phyloP scores from a whole-genome alignment of 2,797 vertebrate genomes.

The Arvicola amphibius region DNA sequence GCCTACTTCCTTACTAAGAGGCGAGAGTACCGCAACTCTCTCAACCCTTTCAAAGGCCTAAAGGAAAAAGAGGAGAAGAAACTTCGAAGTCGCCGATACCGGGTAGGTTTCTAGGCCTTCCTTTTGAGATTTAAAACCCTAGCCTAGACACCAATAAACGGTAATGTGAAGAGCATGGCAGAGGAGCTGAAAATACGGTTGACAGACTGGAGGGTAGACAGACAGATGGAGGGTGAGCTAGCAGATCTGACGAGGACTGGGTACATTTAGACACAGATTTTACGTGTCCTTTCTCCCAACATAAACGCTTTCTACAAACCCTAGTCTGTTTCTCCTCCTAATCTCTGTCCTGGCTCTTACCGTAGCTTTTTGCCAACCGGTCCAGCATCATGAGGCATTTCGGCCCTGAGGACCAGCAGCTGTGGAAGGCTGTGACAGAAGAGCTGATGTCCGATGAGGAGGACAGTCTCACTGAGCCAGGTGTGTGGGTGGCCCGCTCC shows the following conservation, averaged over 20 bases:
- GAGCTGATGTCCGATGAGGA: constrained; percentile 88
- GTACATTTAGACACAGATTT: neutral
- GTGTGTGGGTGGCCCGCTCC: constrained; percentile 87
- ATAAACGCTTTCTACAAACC: neutral
- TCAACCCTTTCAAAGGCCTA: constrained; percentile 87
- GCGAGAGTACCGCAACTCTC: constrained; percentile 87
- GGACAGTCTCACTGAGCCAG: constrained; percentile 86
- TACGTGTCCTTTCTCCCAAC: neutral
- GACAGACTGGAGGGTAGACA: neutral
- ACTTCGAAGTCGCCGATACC: constrained; percentile 86
- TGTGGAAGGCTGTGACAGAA: constrained; percentile 86
- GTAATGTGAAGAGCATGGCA: neutral
- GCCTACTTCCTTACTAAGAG: constrained; percentile 88
- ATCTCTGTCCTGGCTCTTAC: constrained; percentile 36
- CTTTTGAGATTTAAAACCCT: constrained; percentile 32
- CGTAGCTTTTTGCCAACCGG: constrained; percentile 87
- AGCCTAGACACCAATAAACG: neutral
- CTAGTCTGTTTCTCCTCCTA: constrained; percentile 19
- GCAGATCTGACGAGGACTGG: neutral
- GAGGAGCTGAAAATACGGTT: neutral
- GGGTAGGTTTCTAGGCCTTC: constrained; percentile 77
- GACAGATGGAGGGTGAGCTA: neutral
- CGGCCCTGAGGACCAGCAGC: constrained; percentile 82
- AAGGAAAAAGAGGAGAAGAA: constrained; percentile 88
- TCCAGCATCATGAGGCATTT: constrained; percentile 85